Conservation (phyloP, 1,140 invertebrate species). For the Mercenaria mercenaria region DNA sequence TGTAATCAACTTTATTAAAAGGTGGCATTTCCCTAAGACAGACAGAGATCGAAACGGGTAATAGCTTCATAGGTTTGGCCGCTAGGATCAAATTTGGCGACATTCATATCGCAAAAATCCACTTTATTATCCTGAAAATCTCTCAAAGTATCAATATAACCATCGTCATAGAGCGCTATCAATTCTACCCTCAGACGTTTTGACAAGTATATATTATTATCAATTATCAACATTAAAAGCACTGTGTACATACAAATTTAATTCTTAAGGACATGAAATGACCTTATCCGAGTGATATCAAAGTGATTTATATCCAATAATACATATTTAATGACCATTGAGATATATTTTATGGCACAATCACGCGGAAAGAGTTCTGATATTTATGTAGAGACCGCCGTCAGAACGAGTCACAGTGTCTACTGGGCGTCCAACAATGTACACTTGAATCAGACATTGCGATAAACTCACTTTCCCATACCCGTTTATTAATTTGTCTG, state of each 20-base stretch:
- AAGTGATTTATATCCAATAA: constrained; percentile 66
- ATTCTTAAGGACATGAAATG: constrained; percentile 37
- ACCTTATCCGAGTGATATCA: constrained; percentile 43
- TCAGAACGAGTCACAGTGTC: neutral
- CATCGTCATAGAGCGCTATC: neutral
- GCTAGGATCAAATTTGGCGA: constrained; percentile 34
- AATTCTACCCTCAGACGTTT: constrained; percentile 8
- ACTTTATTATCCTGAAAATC: constrained; percentile 53
- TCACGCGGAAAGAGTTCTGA: constrained; percentile 9
- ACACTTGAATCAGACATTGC: constrained; percentile 10
- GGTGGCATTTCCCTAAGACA: neutral
- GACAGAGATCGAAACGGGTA: neutral
- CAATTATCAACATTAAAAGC: constrained; percentile 38
- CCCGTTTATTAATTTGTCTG: constrained; percentile 14
- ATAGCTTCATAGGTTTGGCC: neutral
- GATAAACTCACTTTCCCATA: constrained; percentile 28
- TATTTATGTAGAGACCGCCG: constrained; percentile 3
- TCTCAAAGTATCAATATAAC: constrained; percentile 35
- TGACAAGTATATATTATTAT: constrained; percentile 60
- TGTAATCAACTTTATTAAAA: neutral
- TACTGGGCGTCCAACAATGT: constrained; percentile 8
- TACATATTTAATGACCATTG: constrained; percentile 43
- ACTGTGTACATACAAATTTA: constrained; percentile 55
- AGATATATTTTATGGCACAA: constrained; percentile 54
- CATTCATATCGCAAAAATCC: constrained; percentile 39